Evolutionary conservation across 2,888 invertebrate species (phyloP).

Genomic region (Mythimna lalbum): DNA sequence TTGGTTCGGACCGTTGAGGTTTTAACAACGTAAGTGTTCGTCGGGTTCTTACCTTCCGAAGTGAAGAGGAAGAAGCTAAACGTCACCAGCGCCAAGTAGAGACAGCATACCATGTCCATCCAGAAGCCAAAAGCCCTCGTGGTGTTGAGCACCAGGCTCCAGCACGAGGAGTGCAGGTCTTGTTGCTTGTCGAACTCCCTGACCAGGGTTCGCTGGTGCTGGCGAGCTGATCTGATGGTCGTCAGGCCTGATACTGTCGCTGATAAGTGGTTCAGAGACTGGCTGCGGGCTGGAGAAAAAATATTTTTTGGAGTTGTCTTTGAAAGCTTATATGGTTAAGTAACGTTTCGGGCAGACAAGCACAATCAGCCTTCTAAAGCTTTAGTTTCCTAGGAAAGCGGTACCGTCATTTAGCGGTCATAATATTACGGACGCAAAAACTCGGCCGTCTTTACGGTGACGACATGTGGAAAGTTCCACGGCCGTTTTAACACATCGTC

Average conservation of each 20-base stretch:
- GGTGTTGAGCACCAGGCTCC: slow-evolving; percentile 76
- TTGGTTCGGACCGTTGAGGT: too few relatives aligned
- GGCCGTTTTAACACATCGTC: too few relatives aligned
- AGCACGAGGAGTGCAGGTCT: slow-evolving; percentile 73
- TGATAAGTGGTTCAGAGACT: slow-evolving; percentile 95
- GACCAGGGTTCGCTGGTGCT: slow-evolving; percentile 92
- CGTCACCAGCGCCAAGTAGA: slow-evolving; percentile 91
- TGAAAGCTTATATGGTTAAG: too few relatives aligned
- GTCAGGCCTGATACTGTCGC: slow-evolving; percentile 95
- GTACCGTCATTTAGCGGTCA: too few relatives aligned
- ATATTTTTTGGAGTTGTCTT: neutral
- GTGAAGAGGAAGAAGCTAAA: slow-evolving; percentile 92
- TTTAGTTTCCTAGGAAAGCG: too few relatives aligned
- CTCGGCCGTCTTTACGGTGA: too few relatives aligned
- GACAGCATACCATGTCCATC: slow-evolving; percentile 90
- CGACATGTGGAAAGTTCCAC: too few relatives aligned
- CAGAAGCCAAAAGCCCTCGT: slow-evolving; percentile 89
- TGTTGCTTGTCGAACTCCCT: slow-evolving; percentile 93
- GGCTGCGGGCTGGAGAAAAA: slow-evolving; percentile 93
- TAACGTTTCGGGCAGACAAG: too few relatives aligned
- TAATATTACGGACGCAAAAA: too few relatives aligned
- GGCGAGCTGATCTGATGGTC: slow-evolving; percentile 94
- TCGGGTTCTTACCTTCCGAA: slow-evolving; percentile 70
- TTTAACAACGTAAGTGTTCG: too few relatives aligned
- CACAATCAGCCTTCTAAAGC: too few relatives aligned